Evolutionary conservation across 2,113 vertebrate genomes (phyloP).

Genomic region (Felis chaus): DNA sequence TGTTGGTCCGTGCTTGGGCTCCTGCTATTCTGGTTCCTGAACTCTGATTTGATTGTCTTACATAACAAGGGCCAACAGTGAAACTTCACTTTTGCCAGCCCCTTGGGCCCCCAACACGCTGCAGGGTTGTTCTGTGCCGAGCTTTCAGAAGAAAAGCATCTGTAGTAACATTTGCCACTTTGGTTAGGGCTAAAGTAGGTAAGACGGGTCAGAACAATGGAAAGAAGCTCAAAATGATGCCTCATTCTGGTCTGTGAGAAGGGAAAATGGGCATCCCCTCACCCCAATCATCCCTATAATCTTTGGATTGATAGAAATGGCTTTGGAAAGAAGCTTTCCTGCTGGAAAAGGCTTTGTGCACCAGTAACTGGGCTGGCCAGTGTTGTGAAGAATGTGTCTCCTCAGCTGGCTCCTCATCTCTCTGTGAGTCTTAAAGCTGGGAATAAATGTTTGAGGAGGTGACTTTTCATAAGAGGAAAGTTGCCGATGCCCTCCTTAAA

Average conservation of each 20-base stretch:
- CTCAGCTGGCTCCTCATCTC: not conserved
- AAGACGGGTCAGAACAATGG: not conserved
- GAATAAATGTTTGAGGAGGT: not conserved
- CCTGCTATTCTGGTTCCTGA: not conserved
- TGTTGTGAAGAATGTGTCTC: accelerated
- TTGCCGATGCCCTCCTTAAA: not conserved
- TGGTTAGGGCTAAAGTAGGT: not conserved
- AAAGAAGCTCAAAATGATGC: not conserved
- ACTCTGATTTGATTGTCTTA: not conserved
- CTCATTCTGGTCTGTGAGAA: not conserved
- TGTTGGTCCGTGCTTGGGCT: too few relatives aligned
- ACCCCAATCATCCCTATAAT: too few relatives aligned
- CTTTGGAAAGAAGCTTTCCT: not conserved
- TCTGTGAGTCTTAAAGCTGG: not conserved
- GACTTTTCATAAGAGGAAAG: not conserved
- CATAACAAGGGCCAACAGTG: not conserved
- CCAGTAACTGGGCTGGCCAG: not conserved
- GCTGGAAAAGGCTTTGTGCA: not conserved
- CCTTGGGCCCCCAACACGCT: too few relatives aligned
- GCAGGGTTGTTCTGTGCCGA: not conserved
- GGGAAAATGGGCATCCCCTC: not conserved
- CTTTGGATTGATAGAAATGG: not conserved
- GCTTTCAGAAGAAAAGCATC: not conserved
- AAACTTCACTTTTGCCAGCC: too few relatives aligned
- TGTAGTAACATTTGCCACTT: not conserved